Evolutionary conservation across 2,113 vertebrate genomes (phyloP), one percentile per base, ranked within the genome.

Genomic region (Beaufortia kweichowensis): DNA sequence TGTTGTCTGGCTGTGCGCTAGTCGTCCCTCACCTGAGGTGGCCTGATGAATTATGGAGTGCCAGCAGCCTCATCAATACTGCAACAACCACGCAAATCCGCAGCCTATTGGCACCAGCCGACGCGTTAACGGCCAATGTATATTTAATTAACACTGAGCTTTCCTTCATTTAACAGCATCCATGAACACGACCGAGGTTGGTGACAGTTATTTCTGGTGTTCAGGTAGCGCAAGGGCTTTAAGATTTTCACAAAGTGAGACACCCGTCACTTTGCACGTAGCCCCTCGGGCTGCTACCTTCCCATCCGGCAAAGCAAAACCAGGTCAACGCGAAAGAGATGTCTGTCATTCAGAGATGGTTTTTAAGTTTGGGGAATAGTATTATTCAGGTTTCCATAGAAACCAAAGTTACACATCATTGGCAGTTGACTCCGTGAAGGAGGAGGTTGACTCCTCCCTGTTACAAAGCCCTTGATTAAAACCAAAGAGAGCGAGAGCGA

Each of bases 91-190:
- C 90, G 80, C 87, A 91, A 93, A 91, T 89, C 89, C 92, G 90
- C 86, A 91, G 86, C 89, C 87, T 91, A 88, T 83, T 90, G 89
- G 86, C 93, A 90, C 90, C 91, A 88, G 84, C 90, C 89, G 87
- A 87, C 85, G 82, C 84, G 80, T 93, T 93, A 90, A 90, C 88
- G 83, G 82, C 86, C 83, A 82, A 91, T 94, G 89, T 89, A 92
- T 93, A 92, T 94, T 94, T 93, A 90, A 94, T 95, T 92, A 90
- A 86, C 85, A 86, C 81, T 87, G 41, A 29, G 76, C 71, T 76
- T 75, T 57, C 60, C 70, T 75, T 63, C 12, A 14, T 61, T 63
- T 69, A 28, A 73, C 56, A 57, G 60, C 48, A 60, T 53, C 33
- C 28, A 19, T 39, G 64, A 70, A 59, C 48, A 26, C 59, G 66